Base-by-base conservation (phyloP, 2,113 vertebrate species). In the Pomatorhinus ruficollis region DNA sequence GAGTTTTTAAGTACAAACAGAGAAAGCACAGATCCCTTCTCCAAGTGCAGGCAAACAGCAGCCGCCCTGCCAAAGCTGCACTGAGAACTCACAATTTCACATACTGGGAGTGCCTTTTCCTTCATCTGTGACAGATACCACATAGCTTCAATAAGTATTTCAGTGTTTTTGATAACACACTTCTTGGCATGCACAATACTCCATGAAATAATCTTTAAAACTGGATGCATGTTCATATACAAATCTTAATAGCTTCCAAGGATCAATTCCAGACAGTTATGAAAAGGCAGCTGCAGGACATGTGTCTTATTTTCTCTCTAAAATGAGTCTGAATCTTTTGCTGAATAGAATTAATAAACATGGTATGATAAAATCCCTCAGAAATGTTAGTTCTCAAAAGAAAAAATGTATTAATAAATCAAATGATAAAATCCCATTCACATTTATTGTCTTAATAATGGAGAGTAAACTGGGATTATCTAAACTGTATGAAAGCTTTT, bases 71-170 rank as follows among this genome's bases (percentile, higher is more conserved):
- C 56, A 66, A 54, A 44, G 82, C 33, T 66, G 33, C 39, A 5
- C 11, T 31, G 57, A 44, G 57, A 87, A 76, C 25, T 42, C 30
- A 44, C 12, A 10, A 28, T 16, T 39, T 16, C 47, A 70, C n/a
- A 24, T 2, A 9, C 11, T 28, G 52, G 11, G 16, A 52, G 18
- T 0, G 1, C 75, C n/a, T 57, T 28, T 35, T 75, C 18, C 47
- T 76, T 45, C 53, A 11, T 1, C 10, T 16, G 47, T 33, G 47
- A 49, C 3, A 9, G 44, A 53, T 3, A 65, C 7, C 72, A 74
- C 12, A 4, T 0, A 16, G 22, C 12, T 71, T 17, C 35, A 59
- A 31, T 33, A 76, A 12, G 27, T 56, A 60, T 30, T 56, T 72
- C 59, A 37, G 64, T 44, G 28, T 0, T 77, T 84, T 57, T 31